phyloP scores from a whole-genome alignment of 2,888 invertebrate species.

The Sphecodes monilicornis region DNA sequence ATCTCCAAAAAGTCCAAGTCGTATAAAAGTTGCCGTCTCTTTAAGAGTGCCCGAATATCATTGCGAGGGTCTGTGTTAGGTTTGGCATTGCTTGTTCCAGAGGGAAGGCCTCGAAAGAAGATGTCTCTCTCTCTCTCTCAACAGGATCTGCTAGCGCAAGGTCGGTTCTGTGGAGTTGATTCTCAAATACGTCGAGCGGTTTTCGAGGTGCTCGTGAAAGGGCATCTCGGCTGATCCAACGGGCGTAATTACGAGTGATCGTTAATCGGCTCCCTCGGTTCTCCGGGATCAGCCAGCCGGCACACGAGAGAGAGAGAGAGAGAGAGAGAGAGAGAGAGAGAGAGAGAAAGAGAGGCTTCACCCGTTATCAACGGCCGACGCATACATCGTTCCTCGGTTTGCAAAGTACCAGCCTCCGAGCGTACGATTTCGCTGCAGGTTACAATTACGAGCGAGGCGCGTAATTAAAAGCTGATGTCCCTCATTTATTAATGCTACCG shows the following conservation, averaged over 20 bases:
- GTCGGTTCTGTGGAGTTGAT: background rate
- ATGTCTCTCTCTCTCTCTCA: background rate
- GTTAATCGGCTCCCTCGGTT: slow-evolving; percentile 46
- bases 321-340: too few species aligned
- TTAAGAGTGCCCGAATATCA: background rate
- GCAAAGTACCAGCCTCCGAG: slow-evolving; percentile 44
- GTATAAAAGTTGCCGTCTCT: too few species aligned
- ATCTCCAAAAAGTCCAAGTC: too few species aligned
- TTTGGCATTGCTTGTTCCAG: background rate
- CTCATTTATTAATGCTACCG: slow-evolving; percentile 68
- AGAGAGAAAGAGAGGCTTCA: background rate
- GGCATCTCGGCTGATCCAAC: background rate
- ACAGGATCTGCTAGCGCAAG: background rate
- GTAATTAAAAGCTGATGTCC: slow-evolving; percentile 72
- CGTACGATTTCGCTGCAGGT: slow-evolving; percentile 70
- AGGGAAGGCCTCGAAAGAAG: background rate
- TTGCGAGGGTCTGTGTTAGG: background rate
- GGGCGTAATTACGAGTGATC: slow-evolving; percentile 48
- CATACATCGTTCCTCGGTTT: slow-evolving; percentile 51
- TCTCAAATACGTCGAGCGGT: slow-evolving; percentile 3
- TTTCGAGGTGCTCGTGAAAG: background rate
- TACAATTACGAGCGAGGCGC: slow-evolving; percentile 69
- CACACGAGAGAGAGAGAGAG: background rate
- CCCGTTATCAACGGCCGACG: slow-evolving; percentile 58
- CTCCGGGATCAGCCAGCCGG: background rate